phyloP scores from a whole-genome alignment of 2,888 invertebrate genomes.

The Parnassius apollo region DNA sequence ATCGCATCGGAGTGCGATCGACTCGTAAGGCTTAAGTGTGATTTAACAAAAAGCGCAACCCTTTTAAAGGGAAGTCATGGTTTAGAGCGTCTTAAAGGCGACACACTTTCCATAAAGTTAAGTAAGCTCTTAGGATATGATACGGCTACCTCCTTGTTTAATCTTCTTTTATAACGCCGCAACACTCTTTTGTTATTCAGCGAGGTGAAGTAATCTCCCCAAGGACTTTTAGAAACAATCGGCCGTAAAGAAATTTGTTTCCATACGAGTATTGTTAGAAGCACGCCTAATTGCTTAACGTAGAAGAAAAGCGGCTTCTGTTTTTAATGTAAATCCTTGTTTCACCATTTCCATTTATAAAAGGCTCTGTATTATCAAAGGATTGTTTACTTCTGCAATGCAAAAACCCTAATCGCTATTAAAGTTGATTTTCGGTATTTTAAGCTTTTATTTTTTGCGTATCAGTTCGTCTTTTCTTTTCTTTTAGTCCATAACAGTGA shows the following conservation, averaged over 20 bases:
- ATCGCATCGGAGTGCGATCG: conserved; percentile 62
- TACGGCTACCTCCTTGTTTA: conserved; percentile 71
- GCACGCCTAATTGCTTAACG: conserved; percentile 52
- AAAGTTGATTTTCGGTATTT: too few species aligned
- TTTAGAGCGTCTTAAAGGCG: conserved; percentile 67
- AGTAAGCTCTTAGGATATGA: conserved; percentile 75
- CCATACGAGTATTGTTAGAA: conserved; percentile 49
- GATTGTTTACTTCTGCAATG: conserved; percentile 1
- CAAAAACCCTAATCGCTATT: neutral
- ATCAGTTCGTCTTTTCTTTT: too few species aligned
- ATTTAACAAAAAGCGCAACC: conserved; percentile 77
- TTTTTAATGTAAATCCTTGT: conserved; percentile 28
- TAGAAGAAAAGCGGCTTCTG: conserved; percentile 48
- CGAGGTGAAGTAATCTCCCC: conserved; percentile 61
- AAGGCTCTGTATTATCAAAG: conserved; percentile 10
- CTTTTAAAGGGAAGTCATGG: conserved; percentile 74
- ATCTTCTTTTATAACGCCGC: conserved; percentile 74
- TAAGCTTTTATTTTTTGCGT: too few species aligned
- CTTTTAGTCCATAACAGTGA: too few species aligned
- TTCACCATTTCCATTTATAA: conserved; percentile 18
- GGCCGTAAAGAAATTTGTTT: conserved; percentile 61
- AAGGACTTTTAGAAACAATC: conserved; percentile 68
- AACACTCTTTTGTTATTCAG: conserved; percentile 69
- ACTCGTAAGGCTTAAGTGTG: conserved; percentile 60
- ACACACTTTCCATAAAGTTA: conserved; percentile 76